Conservation (phyloP, 2,797 vertebrate species). For the Neosilurus mollespiculum region DNA sequence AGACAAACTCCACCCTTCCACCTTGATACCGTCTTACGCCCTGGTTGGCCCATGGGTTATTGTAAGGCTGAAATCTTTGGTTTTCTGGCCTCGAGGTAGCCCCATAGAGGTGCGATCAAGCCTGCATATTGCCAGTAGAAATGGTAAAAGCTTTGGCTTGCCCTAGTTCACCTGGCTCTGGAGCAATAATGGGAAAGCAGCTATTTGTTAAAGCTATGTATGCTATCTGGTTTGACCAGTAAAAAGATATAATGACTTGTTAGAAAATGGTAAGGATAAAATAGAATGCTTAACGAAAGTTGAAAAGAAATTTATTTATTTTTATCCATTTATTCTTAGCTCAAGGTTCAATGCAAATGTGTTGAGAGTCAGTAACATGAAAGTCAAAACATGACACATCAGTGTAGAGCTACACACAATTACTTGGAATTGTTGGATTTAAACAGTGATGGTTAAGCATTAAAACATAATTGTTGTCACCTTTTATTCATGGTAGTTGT, state of each 20-base stretch:
- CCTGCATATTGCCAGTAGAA: no score
- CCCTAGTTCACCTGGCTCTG: no score
- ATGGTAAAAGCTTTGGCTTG: no score
- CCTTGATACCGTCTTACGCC: no score
- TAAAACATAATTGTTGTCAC: neutral
- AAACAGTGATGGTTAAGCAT: neutral
- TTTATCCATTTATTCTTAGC: neutral
- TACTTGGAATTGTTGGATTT: neutral
- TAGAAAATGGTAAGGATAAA: neutral
- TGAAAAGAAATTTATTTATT: neutral
- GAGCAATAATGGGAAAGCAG: no score
- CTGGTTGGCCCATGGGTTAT: no score
- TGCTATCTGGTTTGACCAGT: neutral
- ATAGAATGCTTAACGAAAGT: neutral
- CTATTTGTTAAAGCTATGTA: neutral
- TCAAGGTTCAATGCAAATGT: neutral
- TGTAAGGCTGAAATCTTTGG: no score
- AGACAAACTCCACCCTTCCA: no score
- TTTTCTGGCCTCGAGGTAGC: no score
- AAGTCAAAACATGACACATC: neutral
- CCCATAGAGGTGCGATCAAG: no score
- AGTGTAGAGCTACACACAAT: no score
- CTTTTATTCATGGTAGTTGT: neutral
- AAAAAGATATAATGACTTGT: neutral
- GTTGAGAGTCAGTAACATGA: neutral